Conservation (phyloP, 2,888 invertebrate species). For the Drosophila setosimentum region DNA sequence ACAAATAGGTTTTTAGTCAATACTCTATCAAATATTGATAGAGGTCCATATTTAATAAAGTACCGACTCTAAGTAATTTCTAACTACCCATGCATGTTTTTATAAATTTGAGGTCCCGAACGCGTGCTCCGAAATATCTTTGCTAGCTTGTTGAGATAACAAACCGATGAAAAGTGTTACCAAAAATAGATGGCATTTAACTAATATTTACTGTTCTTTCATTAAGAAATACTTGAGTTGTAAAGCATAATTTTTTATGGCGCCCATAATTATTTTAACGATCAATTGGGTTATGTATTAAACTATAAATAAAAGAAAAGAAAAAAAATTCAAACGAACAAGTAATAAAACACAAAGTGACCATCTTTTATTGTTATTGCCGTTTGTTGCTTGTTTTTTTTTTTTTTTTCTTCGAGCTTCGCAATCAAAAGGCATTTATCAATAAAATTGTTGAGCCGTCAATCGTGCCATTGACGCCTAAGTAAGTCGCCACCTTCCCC, state of each 20-base stretch:
- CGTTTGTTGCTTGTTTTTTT: conserved; percentile 6
- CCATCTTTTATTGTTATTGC: conserved; percentile 42
- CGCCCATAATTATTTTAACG: conserved; percentile 81
- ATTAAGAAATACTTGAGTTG: conserved; percentile 61
- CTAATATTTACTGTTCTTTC: conserved; percentile 42
- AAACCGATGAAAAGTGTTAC: conserved; percentile 61
- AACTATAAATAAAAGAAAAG: conserved; percentile 25
- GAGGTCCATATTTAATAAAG: neutral
- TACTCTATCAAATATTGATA: too few species aligned
- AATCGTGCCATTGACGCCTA: conserved; percentile 66
- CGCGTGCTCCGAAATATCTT: neutral
- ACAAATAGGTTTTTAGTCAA: too few species aligned
- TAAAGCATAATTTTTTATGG: conserved; percentile 67
- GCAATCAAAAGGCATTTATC: conserved; percentile 63
- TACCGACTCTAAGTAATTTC: neutral
- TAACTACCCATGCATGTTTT: neutral
- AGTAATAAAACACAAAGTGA: conserved; percentile 21
- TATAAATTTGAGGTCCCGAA: neutral
- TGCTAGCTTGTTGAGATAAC: conserved; percentile 49
- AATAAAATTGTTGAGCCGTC: conserved; percentile 46
- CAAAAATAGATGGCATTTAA: conserved; percentile 41
- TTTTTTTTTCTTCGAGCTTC: neutral
- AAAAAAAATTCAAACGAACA: conserved; percentile 4
- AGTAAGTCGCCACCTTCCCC: conserved; percentile 13
- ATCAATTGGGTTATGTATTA: conserved; percentile 80